Percentiles rank a stretch among this genome's conserved stretches.
Evolutionary conservation across 2,113 vertebrate species (phyloP).

Genomic region (Loxodonta africana): DNA sequence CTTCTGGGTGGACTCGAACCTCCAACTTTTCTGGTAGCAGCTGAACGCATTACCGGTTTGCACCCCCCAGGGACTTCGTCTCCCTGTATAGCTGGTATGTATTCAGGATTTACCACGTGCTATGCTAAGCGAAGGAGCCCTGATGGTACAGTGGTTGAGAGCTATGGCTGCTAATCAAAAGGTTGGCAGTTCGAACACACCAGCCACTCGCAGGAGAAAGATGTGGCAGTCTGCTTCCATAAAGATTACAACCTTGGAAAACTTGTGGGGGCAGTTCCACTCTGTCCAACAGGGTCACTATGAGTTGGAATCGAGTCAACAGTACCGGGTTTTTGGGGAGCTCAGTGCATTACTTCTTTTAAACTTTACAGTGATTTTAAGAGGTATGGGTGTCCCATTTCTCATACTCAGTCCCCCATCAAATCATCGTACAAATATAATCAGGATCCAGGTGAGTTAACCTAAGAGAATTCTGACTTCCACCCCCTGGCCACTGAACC

Average conservation of each 20-base stretch:
- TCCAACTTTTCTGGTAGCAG: neutral
- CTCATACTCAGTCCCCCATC: neutral
- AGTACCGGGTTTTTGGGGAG: neutral
- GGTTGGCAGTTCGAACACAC: neutral
- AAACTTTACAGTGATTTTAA: neutral
- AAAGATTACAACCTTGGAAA: too few species aligned
- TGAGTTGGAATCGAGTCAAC: neutral
- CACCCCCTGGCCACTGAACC: neutral
- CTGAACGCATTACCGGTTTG: neutral
- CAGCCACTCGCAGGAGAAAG: too few species aligned
- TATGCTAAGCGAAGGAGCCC: neutral
- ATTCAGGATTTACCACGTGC: neutral
- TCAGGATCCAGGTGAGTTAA: neutral
- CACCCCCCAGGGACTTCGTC: neutral
- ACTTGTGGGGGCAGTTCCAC: too few species aligned
- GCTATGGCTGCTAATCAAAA: neutral
- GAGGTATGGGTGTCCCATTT: neutral
- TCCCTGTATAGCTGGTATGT: fast-evolving
- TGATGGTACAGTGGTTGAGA: neutral
- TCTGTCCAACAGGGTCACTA: neutral
- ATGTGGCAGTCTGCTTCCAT: too few species aligned
- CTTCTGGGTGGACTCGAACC: neutral
- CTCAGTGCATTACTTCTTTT: neutral
- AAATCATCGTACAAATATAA: fast-evolving
- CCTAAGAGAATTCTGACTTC: neutral